A percentile compares a stretch with the other conserved stretches of the same genome.
These are phyloP conservation scores for Pangasius sanitwongsei DNA, from an alignment of 2,797 vertebrate species.

Conservation along the genomic window DNA sequence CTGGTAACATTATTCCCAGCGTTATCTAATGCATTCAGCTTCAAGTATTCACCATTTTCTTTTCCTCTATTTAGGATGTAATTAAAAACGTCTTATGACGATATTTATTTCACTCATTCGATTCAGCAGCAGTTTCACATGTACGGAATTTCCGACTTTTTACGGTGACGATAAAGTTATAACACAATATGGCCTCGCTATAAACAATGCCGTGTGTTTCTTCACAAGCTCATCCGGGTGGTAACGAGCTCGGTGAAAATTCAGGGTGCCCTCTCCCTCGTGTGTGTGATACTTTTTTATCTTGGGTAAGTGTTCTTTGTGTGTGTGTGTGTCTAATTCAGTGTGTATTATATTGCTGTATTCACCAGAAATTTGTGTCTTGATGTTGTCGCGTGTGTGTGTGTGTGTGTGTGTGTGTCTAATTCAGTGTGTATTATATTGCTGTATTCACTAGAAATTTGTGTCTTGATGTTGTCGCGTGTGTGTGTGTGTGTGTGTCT, in stretches of 20 bases:
- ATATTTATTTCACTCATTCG: not conserved
- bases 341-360: not conserved
- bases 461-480: not conserved
- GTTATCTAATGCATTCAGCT: not conserved
- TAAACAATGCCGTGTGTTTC: not conserved
- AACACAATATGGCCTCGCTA: not conserved
- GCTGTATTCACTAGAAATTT: not conserved
- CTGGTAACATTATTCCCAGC: constrained; percentile 38
- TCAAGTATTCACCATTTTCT: not conserved
- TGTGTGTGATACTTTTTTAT: constrained; percentile 94
- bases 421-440: not conserved
- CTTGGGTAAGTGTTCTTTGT: constrained; percentile 82
- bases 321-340: not conserved
- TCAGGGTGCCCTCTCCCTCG: constrained; percentile 90
- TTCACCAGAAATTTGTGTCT: not conserved
- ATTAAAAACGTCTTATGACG: not conserved
- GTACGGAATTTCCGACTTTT: not conserved
- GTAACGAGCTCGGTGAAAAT: constrained; percentile 96
- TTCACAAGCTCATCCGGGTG: constrained; percentile 86
- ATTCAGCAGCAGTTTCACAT: not conserved
- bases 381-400: not conserved
- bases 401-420: not conserved
- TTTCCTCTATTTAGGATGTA: not conserved
- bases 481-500: constrained; percentile 25
- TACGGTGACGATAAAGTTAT: not conserved